A percentile compares a stretch with the other conserved stretches of the same genome.
These are phyloP conservation scores for Strigamia crassipes DNA, from an alignment of 2,888 invertebrate species.

Conservation along the genomic window DNA sequence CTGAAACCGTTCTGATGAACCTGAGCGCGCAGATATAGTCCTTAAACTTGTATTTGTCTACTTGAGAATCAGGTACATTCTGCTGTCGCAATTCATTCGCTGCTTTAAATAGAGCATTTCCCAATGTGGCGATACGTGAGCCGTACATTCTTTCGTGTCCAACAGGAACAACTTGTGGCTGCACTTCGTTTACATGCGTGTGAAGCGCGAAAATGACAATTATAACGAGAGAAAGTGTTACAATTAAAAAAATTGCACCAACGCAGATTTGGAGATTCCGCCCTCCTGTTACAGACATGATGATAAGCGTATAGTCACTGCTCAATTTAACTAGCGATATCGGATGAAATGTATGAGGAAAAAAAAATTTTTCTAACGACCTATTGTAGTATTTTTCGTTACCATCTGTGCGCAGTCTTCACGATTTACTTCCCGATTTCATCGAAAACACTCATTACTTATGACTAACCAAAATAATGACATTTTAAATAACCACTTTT, in stretches of 20 bases:
- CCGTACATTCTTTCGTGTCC: neutral
- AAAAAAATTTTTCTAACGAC: neutral
- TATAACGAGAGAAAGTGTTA: neutral
- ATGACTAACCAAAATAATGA: neutral
- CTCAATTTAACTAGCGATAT: neutral
- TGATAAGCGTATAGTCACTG: neutral
- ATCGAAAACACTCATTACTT: neutral
- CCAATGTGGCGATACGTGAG: neutral
- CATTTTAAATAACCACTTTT: too few species aligned
- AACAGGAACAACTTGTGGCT: neutral
- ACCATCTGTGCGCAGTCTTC: too few species aligned
- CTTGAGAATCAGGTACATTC: neutral
- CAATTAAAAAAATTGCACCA: neutral
- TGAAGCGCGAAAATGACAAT: neutral
- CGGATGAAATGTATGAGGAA: neutral
- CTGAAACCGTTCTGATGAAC: neutral
- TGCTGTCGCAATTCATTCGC: neutral
- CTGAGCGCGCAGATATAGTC: neutral
- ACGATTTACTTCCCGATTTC: neutral
- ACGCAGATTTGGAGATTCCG: neutral
- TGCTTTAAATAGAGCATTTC: neutral
- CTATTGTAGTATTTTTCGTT: neutral
- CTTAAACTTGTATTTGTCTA: neutral
- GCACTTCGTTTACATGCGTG: neutral
- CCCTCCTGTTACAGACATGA: neutral